Conservation (phyloP, 2,797 vertebrate genomes). For the Botia almorhae region DNA sequence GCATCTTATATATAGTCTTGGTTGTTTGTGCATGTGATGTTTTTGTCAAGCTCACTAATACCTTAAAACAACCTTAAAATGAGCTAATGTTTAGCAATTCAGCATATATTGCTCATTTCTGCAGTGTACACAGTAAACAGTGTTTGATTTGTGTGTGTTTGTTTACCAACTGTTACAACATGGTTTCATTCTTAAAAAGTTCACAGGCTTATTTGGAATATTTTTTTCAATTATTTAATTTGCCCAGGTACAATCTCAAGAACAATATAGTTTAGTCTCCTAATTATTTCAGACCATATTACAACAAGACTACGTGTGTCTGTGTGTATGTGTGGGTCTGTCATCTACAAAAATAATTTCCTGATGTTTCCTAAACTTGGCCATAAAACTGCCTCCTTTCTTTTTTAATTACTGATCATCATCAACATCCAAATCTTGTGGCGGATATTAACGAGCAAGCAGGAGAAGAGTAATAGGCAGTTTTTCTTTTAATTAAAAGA, state of each 20-base stretch:
- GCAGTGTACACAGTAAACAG: background rate
- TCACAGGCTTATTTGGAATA: background rate
- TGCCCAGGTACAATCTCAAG: background rate
- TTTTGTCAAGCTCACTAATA: no score
- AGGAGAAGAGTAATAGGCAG: slow-evolving; percentile 81
- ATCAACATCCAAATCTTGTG: slow-evolving; percentile 72
- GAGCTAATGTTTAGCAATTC: background rate
- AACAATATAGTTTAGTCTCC: background rate
- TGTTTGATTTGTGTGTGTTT: background rate
- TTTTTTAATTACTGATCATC: slow-evolving; percentile 75
- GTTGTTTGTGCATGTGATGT: no score
- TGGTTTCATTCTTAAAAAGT: background rate
- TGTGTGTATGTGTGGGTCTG: slow-evolving; percentile 11
- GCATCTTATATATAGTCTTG: no score
- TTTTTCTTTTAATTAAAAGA: slow-evolving; percentile 85
- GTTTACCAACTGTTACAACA: background rate
- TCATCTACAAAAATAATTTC: slow-evolving; percentile 42
- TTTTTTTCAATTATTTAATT: background rate
- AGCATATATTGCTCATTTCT: background rate
- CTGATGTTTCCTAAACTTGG: slow-evolving; percentile 51
- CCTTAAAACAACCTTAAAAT: background rate
- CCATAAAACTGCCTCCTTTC: slow-evolving; percentile 48
- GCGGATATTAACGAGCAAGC: slow-evolving; percentile 79
- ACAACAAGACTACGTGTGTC: slow-evolving; percentile 6
- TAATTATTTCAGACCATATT: slow-evolving; percentile 25